Evolutionary conservation across 1,140 invertebrate genomes (phyloP), one percentile per base, ranked within the genome.

Genomic region (Psix sp.): DNA sequence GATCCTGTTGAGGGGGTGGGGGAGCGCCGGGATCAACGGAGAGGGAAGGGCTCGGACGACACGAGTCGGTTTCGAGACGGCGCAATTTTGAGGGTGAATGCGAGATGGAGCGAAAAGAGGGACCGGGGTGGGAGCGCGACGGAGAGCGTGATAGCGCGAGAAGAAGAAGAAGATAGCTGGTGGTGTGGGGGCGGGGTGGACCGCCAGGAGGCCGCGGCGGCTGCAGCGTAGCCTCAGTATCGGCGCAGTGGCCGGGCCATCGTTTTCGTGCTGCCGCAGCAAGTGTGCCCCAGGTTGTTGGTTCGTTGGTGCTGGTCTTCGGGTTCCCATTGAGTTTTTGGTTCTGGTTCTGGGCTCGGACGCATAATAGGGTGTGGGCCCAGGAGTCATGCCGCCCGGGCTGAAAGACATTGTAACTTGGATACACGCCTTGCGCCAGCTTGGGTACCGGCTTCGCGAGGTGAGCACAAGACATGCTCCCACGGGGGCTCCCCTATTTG

Each of bases 221-320:
- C 84, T 86, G 85, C 84, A 83, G 82, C 82, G 83, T 81, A 84
- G 83, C 80, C 80, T 86, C 84, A 87, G 84, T 87, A 84, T 81
- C 84, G 85, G 85, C 85, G 85, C 85, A 87, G 85, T 87, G 84
- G 85, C 84, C 85, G 86, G 86, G 86, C 83, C 82, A 84, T 83
- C 81, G 82, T 83, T 82, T 82, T 83, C 85, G 82, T 77, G 81
- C 76, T 77, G 66, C 76, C 66, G 60, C 77, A 73, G 62, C 70
- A 74, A 60, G 60, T 45, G 42, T 54, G 39, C 48, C 49, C 40
- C 56, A 24, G 17, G 15, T 48, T 29, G 33, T 11, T 16, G 33
- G 24, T n/a, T 18, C 40, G 21, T n/a, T n/a, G n/a, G n/a, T n/a
- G n/a, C n/a, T n/a, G n/a, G n/a, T n/a, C n/a, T n/a, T n/a, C n/a